Percentiles rank a stretch among this genome's conserved stretches.
phyloP scores from a whole-genome alignment of 2,888 invertebrate genomes.

The Sphinx pinastri region DNA sequence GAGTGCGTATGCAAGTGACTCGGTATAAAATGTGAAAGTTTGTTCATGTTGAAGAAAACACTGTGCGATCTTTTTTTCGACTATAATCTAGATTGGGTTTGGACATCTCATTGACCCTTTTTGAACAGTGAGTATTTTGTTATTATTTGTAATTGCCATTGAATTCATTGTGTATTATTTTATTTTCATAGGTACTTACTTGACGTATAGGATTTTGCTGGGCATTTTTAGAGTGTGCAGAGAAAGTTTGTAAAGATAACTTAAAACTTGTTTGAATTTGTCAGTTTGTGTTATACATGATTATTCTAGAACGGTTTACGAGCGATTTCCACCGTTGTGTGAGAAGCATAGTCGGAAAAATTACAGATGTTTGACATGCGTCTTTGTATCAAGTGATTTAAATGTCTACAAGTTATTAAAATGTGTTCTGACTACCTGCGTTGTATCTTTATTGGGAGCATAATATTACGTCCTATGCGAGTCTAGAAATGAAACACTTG shows the following conservation, averaged over 20 bases:
- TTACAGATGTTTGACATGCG: no score
- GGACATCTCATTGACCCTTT: conserved; percentile 13
- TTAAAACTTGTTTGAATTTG: not conserved
- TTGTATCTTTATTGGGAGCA: no score
- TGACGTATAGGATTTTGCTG: not conserved
- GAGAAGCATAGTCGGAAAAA: not conserved
- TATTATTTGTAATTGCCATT: not conserved
- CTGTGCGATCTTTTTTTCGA: conserved; percentile 46
- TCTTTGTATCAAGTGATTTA: no score
- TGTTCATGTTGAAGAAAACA: conserved; percentile 48
- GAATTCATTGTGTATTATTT: not conserved
- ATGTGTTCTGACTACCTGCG: no score
- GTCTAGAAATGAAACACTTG: no score
- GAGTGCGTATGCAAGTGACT: conserved; percentile 35
- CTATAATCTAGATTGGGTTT: conserved; percentile 44
- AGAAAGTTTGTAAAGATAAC: not conserved
- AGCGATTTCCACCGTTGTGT: conserved; percentile 1
- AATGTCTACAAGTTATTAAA: no score
- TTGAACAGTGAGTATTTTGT: conserved; percentile 4
- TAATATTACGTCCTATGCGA: no score
- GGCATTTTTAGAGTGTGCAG: not conserved
- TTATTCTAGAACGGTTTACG: not conserved
- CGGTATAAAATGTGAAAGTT: conserved; percentile 70
- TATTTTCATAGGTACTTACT: not conserved
- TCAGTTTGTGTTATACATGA: not conserved